A percentile compares a stretch with the other conserved stretches of the same genome.
phyloP scores from a whole-genome alignment of 2,888 invertebrate genomes.

The Brachylomia viminalis region DNA sequence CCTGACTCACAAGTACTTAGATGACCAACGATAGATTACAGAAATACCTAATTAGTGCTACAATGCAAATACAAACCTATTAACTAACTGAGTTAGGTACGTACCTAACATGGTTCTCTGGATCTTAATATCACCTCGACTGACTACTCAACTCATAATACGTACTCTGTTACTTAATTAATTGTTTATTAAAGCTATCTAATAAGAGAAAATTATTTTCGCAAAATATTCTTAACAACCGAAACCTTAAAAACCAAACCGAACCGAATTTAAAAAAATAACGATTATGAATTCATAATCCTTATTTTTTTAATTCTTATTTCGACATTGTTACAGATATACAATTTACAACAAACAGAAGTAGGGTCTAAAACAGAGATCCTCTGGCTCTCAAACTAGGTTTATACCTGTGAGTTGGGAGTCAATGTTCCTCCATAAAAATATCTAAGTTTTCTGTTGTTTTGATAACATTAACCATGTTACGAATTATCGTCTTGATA shows the following conservation, averaged over 20 bases:
- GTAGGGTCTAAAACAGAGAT: too few species aligned
- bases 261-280: too few species aligned
- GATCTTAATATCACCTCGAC: neutral
- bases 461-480: neutral
- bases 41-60: neutral
- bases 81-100: neutral
- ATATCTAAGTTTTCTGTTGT: neutral
- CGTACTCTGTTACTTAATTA: neutral
- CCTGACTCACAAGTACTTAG: neutral
- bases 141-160: neutral
- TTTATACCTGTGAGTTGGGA: too few species aligned
- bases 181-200: neutral
- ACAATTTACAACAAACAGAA: too few species aligned
- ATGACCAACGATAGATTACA: constrained; percentile 2
- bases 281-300: too few species aligned
- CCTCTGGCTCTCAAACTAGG: too few species aligned
- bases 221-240: too few species aligned
- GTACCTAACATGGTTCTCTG: neutral
- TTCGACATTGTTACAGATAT: too few species aligned
- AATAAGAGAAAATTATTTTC: too few species aligned
- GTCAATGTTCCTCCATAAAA: too few species aligned
- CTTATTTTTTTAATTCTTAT: too few species aligned
- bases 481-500: neutral
- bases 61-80: neutral
- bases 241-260: too few species aligned